These are phyloP conservation scores for Ditylenchus weischeri DNA, from an alignment of 2,888 invertebrate species.

Conservation along the genomic window DNA sequence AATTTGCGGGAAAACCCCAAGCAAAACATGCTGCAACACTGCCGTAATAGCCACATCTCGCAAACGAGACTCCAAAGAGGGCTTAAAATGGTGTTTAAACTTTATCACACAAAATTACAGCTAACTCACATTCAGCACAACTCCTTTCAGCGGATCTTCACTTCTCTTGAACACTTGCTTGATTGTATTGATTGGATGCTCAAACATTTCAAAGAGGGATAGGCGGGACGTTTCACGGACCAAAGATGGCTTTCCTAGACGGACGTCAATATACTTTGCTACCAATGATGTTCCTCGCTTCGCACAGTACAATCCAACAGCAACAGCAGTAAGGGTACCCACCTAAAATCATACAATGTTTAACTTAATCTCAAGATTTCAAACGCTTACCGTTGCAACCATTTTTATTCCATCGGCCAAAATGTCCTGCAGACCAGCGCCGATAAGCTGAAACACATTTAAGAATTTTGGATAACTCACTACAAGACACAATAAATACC, in stretches of 20 bases:
- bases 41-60: constrained; percentile 89
- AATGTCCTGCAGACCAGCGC: constrained; percentile 84
- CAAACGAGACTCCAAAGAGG: constrained; percentile 81
- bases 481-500: too few relatives aligned
- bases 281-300: constrained; percentile 86
- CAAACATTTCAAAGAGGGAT: constrained; percentile 70
- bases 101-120: neutral
- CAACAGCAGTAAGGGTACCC: constrained; percentile 84
- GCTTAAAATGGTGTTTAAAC: constrained; percentile 60
- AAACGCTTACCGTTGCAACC: constrained; percentile 69
- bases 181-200: constrained; percentile 74
- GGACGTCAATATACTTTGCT: constrained; percentile 77
- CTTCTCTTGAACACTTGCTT: constrained; percentile 64
- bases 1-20: too few relatives aligned
- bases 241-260: constrained; percentile 82
- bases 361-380: too few relatives aligned
- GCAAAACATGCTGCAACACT: too few relatives aligned
- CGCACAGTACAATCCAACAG: constrained; percentile 89
- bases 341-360: constrained; percentile 63
- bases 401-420: constrained; percentile 94
- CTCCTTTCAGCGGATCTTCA: constrained; percentile 79
- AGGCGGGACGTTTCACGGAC: constrained; percentile 68
- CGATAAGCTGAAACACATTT: constrained; percentile 66
- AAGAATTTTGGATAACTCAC: too few relatives aligned
- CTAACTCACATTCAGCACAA: constrained; percentile 73